Base-by-base conservation (phyloP, 2,888 invertebrate genomes). In the Drosophila kuntzei region DNA sequence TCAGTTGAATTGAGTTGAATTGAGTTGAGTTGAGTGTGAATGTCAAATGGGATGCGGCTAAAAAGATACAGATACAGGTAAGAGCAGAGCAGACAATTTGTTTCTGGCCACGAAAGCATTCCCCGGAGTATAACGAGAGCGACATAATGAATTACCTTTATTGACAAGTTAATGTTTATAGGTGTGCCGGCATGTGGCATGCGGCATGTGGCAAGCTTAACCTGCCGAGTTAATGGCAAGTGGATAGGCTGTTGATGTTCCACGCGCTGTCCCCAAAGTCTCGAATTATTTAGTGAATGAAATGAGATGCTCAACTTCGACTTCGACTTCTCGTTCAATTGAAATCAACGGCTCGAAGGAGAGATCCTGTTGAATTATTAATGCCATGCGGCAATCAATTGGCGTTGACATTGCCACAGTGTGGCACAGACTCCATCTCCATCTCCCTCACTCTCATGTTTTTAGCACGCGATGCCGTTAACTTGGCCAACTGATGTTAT, bases 91-190 rank as follows among this genome's bases (percentile, higher is more conserved):
- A 81, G 80, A 80, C 80, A 89, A 85, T 84, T 87, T 80, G 80
- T 71, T 72, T 61, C 58, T 47, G 54, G 67, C 64, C 65, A 44
- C 60, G 50, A 46, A 47, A 39, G 57, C 76, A 76, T 78, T 85
- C 91, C 89, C 79, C 55, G 61, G 90, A 75, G 90, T 83, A 80
- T 88, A 87, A 77, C 67, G 51, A 76, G 84, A 82, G 88, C 90
- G 91, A 91, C 91, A 91, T 92, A 91, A 91, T 91, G 92, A 91
- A 91, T 92, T 91, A 91, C 91, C 91, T 90, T 91, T 91, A 91
- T 91, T 91, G 91, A 92, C 91, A 91, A 90, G 80, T 91, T 91
- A 92, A 92, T 91, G 92, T 92, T 91, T 90, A 90, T 91, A 87
- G 91, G 90, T 90, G 90, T 81, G 59, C 68, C 80, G 86, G 86